phyloP scores from a whole-genome alignment of 2,888 invertebrate species.

The Caenorhabditis doughertyi region DNA sequence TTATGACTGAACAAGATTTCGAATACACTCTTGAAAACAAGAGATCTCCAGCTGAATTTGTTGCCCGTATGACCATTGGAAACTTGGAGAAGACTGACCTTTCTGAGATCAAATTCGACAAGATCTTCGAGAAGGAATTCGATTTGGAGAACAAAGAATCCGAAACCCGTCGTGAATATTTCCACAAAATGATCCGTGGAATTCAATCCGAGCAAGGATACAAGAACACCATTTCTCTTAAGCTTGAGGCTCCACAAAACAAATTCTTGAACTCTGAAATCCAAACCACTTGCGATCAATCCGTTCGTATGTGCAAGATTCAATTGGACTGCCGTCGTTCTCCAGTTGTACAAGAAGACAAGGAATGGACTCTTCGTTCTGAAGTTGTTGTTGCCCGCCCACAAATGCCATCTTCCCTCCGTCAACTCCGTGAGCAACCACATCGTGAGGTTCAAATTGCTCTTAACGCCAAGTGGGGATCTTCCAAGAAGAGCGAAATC shows the following conservation, averaged over 20 bases:
- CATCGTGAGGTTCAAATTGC: constrained; percentile 64
- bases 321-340: constrained; percentile 47
- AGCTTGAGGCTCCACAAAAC: constrained; percentile 52
- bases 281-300: constrained; percentile 48
- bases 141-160: constrained; percentile 52
- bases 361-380: constrained; percentile 71
- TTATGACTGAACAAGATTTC: constrained; percentile 74
- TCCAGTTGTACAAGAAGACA: constrained; percentile 57
- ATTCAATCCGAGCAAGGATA: constrained; percentile 47
- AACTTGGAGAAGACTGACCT: constrained; percentile 38
- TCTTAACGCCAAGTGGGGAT: constrained; percentile 66
- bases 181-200: constrained; percentile 55
- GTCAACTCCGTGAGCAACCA: constrained; percentile 64
- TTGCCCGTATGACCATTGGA: constrained; percentile 37
- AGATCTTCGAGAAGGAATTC: constrained; percentile 60
- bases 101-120: constrained; percentile 63
- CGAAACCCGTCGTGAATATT: constrained; percentile 52
- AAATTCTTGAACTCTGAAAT: constrained; percentile 45
- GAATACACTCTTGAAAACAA: constrained; percentile 64
- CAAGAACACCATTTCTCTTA: constrained; percentile 42
- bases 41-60: constrained; percentile 50
- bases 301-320: constrained; percentile 55
- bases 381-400: constrained; percentile 69
- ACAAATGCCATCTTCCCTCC: constrained; percentile 63
- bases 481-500: constrained; percentile 64